Base-by-base conservation (phyloP, 2,113 vertebrate species). In the Platichthys flesus region DNA sequence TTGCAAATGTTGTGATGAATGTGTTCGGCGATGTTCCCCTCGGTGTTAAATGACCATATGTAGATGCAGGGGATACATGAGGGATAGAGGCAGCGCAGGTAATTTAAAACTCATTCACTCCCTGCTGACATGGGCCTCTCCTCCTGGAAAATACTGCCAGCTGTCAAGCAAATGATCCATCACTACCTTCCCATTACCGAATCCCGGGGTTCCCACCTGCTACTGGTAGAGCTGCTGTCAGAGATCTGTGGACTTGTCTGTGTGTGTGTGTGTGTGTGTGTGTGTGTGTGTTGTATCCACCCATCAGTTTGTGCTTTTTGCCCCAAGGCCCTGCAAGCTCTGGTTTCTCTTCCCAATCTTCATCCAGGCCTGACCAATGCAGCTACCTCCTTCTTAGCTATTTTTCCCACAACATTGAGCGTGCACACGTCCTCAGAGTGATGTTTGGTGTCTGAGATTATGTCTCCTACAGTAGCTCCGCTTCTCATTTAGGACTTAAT, bases 171-270 rank as follows among this genome's bases (percentile, higher is more conserved):
- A 84, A 71, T 40, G 16, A 91, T 93, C 72, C 79, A 90, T 93
- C 90, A 92, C 79, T 73, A 72, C 65, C 40, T 54, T 88, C 73
- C 86, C 76, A 90, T 91, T 91, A 89, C 42, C 0, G 18, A 75
- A 78, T 82, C 89, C 89, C 58, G 85, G 74, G 82, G 88, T 82
- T 89, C 68, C 83, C 86, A 90, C 89, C 90, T 92, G 89, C 77
- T 78, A 51, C 56, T 61, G 65, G 26, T 61, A 63, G 71, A 83
- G 14, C 63, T 66, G 67, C 87, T 37, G 59, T 52, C 57, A 31
- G 61, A 45, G 58, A 67, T 79, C 56, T 65, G 23, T 12, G 6
- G 2, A 10, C 0, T n/a, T 20, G 3, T 60, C 55, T 56, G 55
- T 61, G 58, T 51, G 2, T 42, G 20, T n/a, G 54, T 68, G 6